These are phyloP conservation scores for Vespertilio murinus DNA, from an alignment of 2,797 vertebrate genomes.

Conservation along the genomic window DNA sequence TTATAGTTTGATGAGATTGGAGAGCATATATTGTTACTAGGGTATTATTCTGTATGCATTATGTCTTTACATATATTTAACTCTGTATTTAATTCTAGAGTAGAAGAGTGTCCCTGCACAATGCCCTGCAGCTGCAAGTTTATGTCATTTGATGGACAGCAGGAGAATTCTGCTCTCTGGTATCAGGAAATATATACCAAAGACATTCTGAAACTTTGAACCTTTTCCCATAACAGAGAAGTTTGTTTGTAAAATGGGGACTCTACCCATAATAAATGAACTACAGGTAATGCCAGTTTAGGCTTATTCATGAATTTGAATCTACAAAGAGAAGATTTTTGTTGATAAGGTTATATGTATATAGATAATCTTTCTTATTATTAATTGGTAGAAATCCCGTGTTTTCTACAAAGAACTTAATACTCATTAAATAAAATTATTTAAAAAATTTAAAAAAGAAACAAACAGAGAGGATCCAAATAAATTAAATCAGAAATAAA, in stretches of 20 bases:
- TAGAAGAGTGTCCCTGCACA: neutral
- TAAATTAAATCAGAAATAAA: too few relatives aligned
- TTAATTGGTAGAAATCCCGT: neutral
- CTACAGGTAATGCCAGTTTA: neutral
- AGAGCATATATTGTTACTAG: neutral
- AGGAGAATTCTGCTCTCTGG: neutral
- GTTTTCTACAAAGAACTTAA: constrained; percentile 46
- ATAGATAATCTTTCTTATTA: constrained; percentile 14
- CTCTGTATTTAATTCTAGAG: neutral
- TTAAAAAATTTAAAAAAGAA: neutral
- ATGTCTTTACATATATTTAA: neutral
- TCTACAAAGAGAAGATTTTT: constrained; percentile 24
- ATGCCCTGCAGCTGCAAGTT: neutral
- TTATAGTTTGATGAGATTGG: too few relatives aligned
- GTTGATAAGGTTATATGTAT: neutral
- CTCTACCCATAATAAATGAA: neutral
- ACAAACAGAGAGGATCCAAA: neutral
- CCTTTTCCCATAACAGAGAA: neutral
- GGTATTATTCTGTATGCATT: neutral
- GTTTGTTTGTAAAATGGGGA: neutral
- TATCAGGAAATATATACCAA: neutral
- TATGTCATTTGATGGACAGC: neutral
- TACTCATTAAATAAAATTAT: constrained; percentile 56
- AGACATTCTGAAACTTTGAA: neutral
- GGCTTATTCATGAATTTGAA: neutral